Evolutionary conservation across 2,797 vertebrate species (phyloP).

Genomic region (Phoeniculus purpureus): DNA sequence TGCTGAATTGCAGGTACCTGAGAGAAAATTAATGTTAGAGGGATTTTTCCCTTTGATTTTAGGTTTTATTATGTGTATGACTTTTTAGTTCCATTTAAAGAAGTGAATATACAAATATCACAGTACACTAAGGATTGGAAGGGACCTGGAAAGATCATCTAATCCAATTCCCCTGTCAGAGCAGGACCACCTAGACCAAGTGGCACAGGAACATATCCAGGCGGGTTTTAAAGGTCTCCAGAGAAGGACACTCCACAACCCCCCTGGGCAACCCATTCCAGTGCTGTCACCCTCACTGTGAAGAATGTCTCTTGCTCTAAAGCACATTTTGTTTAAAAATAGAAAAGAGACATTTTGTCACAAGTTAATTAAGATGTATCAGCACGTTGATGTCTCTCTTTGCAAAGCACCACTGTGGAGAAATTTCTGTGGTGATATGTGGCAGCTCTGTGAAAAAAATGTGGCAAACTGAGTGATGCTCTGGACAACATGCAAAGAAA

Average conservation of each 20-base stretch:
- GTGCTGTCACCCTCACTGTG: no score
- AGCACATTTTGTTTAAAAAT: neutral
- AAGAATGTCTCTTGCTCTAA: neutral
- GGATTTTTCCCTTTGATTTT: neutral
- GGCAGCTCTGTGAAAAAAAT: neutral
- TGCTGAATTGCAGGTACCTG: neutral
- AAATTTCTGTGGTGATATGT: accelerated
- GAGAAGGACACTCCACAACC: no score
- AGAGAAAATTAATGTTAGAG: conserved; percentile 12
- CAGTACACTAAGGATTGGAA: no score
- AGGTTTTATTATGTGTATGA: neutral
- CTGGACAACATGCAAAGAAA: neutral
- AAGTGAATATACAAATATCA: neutral
- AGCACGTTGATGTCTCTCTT: neutral
- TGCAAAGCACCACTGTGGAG: neutral
- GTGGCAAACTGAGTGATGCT: neutral
- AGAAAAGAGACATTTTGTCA: neutral
- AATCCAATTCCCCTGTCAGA: no score
- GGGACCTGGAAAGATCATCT: no score
- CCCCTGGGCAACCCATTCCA: no score
- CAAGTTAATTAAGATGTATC: neutral
- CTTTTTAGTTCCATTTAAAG: conserved; percentile 5
- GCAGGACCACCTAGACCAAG: no score
- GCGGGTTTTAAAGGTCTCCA: no score
- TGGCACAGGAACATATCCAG: no score